phyloP scores from a whole-genome alignment of 2,797 vertebrate species.

The Natrix natrix region DNA sequence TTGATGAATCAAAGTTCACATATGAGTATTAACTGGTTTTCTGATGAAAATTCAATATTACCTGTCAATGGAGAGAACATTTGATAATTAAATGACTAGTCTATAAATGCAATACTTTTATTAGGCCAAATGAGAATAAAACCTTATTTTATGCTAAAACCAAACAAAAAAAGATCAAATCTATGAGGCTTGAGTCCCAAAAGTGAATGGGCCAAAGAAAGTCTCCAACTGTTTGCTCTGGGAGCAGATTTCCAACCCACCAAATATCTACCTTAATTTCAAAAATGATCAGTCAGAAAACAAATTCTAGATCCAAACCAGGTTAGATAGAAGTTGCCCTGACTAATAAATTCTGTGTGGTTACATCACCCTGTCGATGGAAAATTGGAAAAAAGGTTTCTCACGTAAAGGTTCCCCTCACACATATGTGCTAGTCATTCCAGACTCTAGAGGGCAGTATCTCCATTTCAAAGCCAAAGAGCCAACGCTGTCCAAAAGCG shows the following conservation, averaged over 20 bases:
- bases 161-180: background rate
- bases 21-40: background rate
- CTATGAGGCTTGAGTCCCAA: background rate
- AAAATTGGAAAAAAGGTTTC: background rate
- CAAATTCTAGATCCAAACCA: background rate
- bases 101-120: background rate
- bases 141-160: background rate
- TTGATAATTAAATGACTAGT: background rate
- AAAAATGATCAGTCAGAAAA: background rate
- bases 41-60: background rate
- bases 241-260: background rate
- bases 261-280: background rate
- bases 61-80: background rate
- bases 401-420: too few relatives aligned
- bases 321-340: background rate
- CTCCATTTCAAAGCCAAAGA: too few relatives aligned
- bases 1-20: background rate
- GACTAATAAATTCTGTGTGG: background rate
- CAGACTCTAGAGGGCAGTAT: too few relatives aligned
- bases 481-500: too few relatives aligned
- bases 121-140: background rate
- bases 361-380: background rate
- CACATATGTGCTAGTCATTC: too few relatives aligned
- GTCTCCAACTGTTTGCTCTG: background rate
- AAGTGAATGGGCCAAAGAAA: background rate